Evolutionary conservation across 2,797 vertebrate genomes (phyloP).

Genomic region (Spinibarbus caldwelli): DNA sequence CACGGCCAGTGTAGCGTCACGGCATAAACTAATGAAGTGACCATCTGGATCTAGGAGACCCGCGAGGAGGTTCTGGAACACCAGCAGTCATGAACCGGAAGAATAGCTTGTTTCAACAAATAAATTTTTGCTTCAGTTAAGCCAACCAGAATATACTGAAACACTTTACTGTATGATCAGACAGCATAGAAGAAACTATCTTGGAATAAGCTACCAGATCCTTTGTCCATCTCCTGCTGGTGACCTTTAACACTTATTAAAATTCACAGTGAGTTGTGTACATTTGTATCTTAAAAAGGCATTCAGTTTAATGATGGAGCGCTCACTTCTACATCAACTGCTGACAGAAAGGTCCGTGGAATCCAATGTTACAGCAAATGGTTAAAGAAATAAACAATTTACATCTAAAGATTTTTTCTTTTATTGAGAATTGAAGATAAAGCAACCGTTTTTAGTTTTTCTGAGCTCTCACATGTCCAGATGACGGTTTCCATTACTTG

Average conservation of each 20-base stretch:
- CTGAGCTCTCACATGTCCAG: background rate
- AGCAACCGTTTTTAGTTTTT: background rate
- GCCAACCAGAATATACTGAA: background rate
- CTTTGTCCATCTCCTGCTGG: slow-evolving; percentile 16
- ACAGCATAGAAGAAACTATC: background rate
- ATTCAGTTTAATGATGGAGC: slow-evolving; percentile 75
- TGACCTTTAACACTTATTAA: slow-evolving; percentile 37
- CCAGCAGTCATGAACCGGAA: slow-evolving; percentile 21
- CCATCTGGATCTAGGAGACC: slow-evolving; percentile 67
- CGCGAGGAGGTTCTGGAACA: slow-evolving; percentile 41
- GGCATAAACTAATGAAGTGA: slow-evolving; percentile 62
- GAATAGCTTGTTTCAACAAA: background rate
- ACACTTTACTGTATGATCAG: background rate
- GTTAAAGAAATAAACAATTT: slow-evolving; percentile 70
- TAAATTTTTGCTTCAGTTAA: background rate
- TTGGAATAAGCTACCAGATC: background rate
- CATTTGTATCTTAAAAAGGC: slow-evolving; percentile 54
- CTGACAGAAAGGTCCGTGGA: slow-evolving; percentile 75
- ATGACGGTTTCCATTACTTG: background rate
- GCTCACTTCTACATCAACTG: slow-evolving; percentile 69
- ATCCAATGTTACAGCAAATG: slow-evolving; percentile 73
- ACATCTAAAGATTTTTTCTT: background rate
- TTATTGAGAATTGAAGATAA: background rate
- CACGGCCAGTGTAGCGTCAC: slow-evolving; percentile 59
- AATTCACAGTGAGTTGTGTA: slow-evolving; percentile 23